phyloP scores from a whole-genome alignment of 2,888 invertebrate genomes.

The Panopea generosa region DNA sequence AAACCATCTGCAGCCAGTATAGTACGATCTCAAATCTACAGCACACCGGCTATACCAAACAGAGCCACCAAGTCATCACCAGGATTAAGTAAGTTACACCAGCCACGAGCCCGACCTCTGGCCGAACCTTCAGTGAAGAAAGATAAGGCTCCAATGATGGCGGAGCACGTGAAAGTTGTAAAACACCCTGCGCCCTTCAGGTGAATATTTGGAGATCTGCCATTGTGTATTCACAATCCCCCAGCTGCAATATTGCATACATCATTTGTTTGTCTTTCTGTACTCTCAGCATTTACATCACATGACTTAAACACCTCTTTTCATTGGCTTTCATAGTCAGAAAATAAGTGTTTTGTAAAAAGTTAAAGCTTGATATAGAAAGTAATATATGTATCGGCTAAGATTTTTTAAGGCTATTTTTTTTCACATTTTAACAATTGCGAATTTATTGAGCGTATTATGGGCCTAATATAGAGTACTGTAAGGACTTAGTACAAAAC shows the following conservation, averaged over 20 bases:
- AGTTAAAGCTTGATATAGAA: neutral
- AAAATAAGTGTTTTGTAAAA: neutral
- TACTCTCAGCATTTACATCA: conserved; percentile 6
- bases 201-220: conserved; percentile 64
- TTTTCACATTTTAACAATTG: no score
- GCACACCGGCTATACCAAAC: conserved; percentile 25
- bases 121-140: conserved; percentile 45
- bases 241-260: conserved; percentile 15
- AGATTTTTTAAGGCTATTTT: neutral
- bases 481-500: no score
- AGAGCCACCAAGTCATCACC: conserved; percentile 59
- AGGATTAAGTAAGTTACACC: conserved; percentile 49
- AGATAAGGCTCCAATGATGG: conserved; percentile 53
- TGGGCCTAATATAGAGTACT: no score
- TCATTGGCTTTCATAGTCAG: neutral
- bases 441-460: no score
- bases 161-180: conserved; percentile 76
- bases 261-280: conserved; percentile 8
- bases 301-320: neutral
- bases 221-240: conserved; percentile 5
- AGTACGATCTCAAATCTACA: conserved; percentile 57
- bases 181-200: conserved; percentile 81
- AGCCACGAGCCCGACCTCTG: conserved; percentile 46
- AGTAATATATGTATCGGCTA: neutral
- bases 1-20: conserved; percentile 56